Evolutionary conservation across 2,888 invertebrate species (phyloP), one percentile per base, ranked within the genome.

Genomic region (Hirtodrosophila confusa): DNA sequence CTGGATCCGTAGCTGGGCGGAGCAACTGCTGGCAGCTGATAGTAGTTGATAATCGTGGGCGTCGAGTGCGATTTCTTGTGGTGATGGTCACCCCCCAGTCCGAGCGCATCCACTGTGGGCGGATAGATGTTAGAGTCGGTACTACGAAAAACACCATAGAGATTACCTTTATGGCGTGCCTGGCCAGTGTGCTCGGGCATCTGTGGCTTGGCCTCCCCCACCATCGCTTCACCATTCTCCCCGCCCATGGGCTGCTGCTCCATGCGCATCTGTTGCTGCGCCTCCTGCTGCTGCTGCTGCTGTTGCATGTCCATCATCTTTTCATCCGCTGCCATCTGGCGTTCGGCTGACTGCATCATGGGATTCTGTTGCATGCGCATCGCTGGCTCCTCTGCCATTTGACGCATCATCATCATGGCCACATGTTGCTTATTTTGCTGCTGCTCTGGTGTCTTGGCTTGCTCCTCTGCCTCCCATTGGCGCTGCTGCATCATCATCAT

Each of bases 141-240:
- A 55, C 60, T 78, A 53, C 69, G 84, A 44, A 87, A 80, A 57
- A 90, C 85, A 27, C 88, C 90, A 80, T 78, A 89, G 53, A 90
- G 86, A 80, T 90, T 90, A 90, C 90, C 90, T 90, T 89, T 90
- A 56, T 79, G 71, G 2, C 89, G 83, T 3, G 75, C 83, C 50
- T 62, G 66, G 10, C 69, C 80, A 9, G 58, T 76, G 12, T 74
- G 66, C 8, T 83, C 76, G 6, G 79, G 56, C 78, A 80, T 83
- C 63, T 90, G 90, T 7, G 90, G 87, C 12, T 70, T 72, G 0
- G 89, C 78, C 31, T 78, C 80, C 9, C 73, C 78, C 24, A 84
- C 17, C 10, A 61, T 57, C 0, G 44, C 9, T 0, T 31, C 62
- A 33, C 17, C 47, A 0, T 39, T 0, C 11, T 27, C n/a, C 40